Percentiles rank a stretch among this genome's conserved stretches.
These are phyloP conservation scores for Drosophila ogumai DNA, from an alignment of 1,140 invertebrate species.

Conservation along the genomic window DNA sequence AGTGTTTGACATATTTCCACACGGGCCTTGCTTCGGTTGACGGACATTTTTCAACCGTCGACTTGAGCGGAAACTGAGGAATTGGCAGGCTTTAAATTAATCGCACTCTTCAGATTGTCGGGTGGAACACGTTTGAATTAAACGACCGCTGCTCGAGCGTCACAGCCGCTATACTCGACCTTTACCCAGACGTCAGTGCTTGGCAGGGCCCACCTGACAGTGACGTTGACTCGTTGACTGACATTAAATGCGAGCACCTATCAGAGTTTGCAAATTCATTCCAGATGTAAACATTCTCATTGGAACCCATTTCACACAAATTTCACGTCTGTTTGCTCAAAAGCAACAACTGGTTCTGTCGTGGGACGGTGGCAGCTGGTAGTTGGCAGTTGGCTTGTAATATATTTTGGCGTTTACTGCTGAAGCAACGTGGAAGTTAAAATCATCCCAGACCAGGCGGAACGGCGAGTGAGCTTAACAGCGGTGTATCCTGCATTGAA, in stretches of 20 bases:
- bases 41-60: conserved; percentile 22
- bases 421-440: background rate
- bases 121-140: conserved; percentile 55
- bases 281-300: conserved; percentile 76
- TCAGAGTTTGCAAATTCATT: conserved; percentile 75
- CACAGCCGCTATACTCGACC: conserved; percentile 16
- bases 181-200: background rate
- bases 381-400: conserved; percentile 31
- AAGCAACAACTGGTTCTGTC: conserved; percentile 67
- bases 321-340: conserved; percentile 72
- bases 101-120: conserved; percentile 57
- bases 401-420: conserved; percentile 40
- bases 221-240: conserved; percentile 71
- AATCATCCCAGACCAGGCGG: background rate
- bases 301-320: conserved; percentile 72
- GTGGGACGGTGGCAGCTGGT: conserved; percentile 9
- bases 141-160: conserved; percentile 28
- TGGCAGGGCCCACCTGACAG: conserved; percentile 44
- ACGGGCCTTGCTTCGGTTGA: background rate
- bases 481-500: background rate
- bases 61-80: conserved; percentile 33
- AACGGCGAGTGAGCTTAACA: background rate
- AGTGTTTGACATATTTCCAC: conserved; percentile 21
- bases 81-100: conserved; percentile 72
- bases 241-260: conserved; percentile 72